Base-by-base conservation (phyloP, 2,888 invertebrate species). In the Tyria jacobaeae region DNA sequence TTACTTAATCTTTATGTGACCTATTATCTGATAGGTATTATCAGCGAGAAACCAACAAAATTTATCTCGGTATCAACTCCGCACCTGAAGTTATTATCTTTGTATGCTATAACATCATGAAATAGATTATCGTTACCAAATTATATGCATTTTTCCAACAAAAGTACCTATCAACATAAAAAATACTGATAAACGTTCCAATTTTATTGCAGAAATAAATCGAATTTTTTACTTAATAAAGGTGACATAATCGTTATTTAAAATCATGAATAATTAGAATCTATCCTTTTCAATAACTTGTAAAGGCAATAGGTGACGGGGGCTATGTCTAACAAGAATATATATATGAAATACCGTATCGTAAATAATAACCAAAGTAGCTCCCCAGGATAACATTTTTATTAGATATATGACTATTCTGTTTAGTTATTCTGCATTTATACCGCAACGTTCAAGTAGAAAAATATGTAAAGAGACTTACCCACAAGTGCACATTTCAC, bases 401-500 rank as follows among this genome's bases (percentile, higher is more conserved):
- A 39, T n/a, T 39, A 39, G 1, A 35, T 35, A n/a, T n/a, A n/a
- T n/a, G n/a, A n/a, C n/a, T n/a, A n/a, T n/a, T n/a, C n/a, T n/a
- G n/a, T n/a, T n/a, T n/a, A n/a, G n/a, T n/a, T 21, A 21, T 44
- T 21, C 3, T 17, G 17, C 17, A 41, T 41, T 41, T 41, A 21
- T 17, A 10, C 10, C 12, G 12, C 21, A 21, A 44, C 12, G 21
- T 44, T 44, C 4, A n/a, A 39, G 2, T 39, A 10, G 0, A 54
- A 24, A 35, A 14, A 14, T 24, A 47, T 21, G 4, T n/a, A 39
- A 47, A 37, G 6, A 15, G 55, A 95, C 97, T 96, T 90, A 98
- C 98, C 98, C 98, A 93, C 98, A 98, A 82, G 97, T 98, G 88
- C 98, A 98, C 70, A 98, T 96, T 93, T 98, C 97, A 86, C 98